Percentiles rank a stretch among this genome's conserved stretches.
Evolutionary conservation across 2,888 invertebrate species (phyloP).

Genomic region (Drosophila formosana): DNA sequence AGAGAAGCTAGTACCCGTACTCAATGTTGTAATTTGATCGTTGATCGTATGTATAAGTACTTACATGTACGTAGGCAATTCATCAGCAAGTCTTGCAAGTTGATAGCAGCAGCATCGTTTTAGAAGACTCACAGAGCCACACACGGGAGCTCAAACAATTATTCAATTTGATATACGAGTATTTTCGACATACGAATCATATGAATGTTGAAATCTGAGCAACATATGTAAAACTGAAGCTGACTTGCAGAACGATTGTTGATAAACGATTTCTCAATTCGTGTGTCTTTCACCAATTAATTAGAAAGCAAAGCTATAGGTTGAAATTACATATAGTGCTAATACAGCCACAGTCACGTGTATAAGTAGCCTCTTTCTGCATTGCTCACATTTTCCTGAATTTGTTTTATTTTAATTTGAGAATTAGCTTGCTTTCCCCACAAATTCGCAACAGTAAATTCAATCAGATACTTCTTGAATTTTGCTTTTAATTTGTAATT

Average conservation of each 20-base stretch:
- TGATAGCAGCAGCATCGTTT: constrained; percentile 11
- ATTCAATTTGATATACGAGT: background rate
- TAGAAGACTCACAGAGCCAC: background rate
- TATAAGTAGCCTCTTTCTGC: constrained; percentile 2
- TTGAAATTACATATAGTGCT: constrained; percentile 29
- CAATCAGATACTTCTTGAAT: background rate
- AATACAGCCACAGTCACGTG: constrained; percentile 14
- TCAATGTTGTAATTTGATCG: constrained; percentile 75
- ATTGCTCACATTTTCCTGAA: background rate
- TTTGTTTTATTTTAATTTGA: background rate
- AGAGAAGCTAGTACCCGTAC: constrained; percentile 69
- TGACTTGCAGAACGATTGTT: constrained; percentile 19
- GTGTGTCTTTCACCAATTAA: constrained; percentile 17
- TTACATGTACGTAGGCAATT: constrained; percentile 57
- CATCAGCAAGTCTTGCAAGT: constrained; percentile 33
- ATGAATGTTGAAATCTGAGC: background rate
- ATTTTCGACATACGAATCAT: background rate
- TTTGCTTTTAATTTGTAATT: background rate
- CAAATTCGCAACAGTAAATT: background rate
- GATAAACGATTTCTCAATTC: constrained; percentile 19
- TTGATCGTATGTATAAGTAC: constrained; percentile 62
- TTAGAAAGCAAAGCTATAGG: constrained; percentile 28
- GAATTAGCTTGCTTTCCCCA: background rate
- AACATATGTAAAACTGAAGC: constrained; percentile 10
- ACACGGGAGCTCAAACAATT: background rate